A percentile compares a stretch with the other conserved stretches of the same genome.
Conservation (phyloP, 1,140 invertebrate species). For the Brachionus koreanus region DNA sequence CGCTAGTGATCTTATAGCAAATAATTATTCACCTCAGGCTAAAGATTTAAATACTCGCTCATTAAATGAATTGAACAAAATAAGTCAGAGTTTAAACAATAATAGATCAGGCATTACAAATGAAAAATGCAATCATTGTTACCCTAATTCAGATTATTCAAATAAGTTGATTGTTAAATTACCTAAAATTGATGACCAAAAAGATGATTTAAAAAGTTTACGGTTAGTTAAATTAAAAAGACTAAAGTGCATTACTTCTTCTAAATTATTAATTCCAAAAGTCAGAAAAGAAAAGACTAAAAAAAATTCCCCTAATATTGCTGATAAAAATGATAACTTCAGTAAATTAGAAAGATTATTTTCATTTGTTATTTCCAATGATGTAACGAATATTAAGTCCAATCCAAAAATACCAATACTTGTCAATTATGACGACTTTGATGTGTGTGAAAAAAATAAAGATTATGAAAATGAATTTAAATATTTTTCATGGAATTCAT, state of each 20-base stretch:
- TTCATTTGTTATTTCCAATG: neutral
- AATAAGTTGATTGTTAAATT: neutral
- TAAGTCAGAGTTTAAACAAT: neutral
- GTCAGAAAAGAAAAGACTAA: neutral
- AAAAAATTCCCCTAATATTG: neutral
- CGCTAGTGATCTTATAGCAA: constrained; percentile 66
- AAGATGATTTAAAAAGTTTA: neutral
- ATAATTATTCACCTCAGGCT: constrained; percentile 62
- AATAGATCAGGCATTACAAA: neutral
- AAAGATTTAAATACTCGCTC: constrained; percentile 59
- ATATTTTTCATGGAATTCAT: neutral
- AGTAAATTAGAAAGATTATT: constrained; percentile 11
- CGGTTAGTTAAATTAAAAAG: constrained; percentile 19
- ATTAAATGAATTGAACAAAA: neutral
- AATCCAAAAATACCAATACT: neutral
- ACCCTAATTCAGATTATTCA: neutral
- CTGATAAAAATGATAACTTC: neutral
- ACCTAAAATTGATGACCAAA: neutral
- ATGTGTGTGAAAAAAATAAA: neutral
- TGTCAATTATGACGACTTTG: neutral
- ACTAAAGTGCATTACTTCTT: constrained; percentile 24
- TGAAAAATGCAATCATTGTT: neutral
- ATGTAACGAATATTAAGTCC: neutral
- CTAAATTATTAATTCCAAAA: neutral
- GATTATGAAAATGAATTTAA: neutral